Conservation (phyloP, 2,888 invertebrate genomes). For the Corythucha ciliata region DNA sequence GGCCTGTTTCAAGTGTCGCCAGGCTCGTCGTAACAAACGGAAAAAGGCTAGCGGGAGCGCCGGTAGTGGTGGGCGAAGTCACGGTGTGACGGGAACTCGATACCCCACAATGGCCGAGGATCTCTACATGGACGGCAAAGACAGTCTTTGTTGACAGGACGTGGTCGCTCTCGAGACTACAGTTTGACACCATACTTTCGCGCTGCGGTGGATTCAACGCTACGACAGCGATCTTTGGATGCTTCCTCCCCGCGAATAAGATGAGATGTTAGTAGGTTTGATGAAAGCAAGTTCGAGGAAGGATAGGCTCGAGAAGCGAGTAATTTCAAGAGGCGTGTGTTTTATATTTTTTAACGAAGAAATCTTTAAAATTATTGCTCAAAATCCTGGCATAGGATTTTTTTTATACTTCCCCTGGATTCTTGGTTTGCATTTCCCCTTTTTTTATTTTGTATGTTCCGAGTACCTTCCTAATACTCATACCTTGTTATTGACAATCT, state of each 20-base stretch:
- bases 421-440: no score
- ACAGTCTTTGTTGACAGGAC: conserved; percentile 62
- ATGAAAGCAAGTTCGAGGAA: no score
- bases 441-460: no score
- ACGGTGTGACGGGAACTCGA: conserved; percentile 42
- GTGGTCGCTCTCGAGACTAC: conserved; percentile 43
- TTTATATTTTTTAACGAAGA: no score
- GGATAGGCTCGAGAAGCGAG: no score
- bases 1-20: conserved; percentile 43
- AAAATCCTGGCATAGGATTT: no score
- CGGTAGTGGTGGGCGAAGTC: conserved; percentile 47
- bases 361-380: no score
- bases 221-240: conserved; percentile 29
- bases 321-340: no score
- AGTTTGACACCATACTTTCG: conserved; percentile 35
- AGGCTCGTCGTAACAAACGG: conserved; percentile 47
- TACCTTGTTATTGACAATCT: no score
- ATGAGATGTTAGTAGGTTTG: no score
- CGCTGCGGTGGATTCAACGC: conserved; percentile 31
- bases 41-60: conserved; percentile 42
- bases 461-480: no score
- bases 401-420: no score
- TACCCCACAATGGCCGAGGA: conserved; percentile 39
- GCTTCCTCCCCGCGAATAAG: conserved; percentile 18
- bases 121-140: conserved; percentile 51